phyloP scores from a whole-genome alignment of 1,140 invertebrate species.

The Lasioglossum baleicum region DNA sequence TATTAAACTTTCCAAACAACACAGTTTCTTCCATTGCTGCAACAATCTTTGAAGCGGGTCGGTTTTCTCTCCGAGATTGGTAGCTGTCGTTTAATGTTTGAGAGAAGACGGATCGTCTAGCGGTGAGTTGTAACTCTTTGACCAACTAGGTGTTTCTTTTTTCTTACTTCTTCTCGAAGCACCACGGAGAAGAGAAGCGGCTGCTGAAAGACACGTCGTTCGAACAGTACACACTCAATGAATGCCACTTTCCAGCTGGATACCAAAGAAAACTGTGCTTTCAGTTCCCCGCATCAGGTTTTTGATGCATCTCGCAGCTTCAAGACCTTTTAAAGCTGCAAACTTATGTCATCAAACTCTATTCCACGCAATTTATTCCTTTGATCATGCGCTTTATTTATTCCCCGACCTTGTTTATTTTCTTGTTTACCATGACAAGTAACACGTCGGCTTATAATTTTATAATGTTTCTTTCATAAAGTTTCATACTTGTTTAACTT shows the following conservation, averaged over 20 bases:
- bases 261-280: constrained; percentile 43
- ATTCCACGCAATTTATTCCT: constrained; percentile 1
- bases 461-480: too few species aligned
- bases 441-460: too few species aligned
- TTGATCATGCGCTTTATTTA: not conserved
- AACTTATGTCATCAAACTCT: constrained; percentile 7
- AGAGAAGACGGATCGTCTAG: constrained; percentile 16
- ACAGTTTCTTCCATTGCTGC: too few species aligned
- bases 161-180: not conserved
- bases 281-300: constrained; percentile 15
- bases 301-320: constrained; percentile 24
- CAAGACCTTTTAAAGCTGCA: constrained; percentile 2
- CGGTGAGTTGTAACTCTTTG: constrained; percentile 27
- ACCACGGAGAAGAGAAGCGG: constrained; percentile 41
- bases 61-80: not conserved
- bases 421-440: too few species aligned
- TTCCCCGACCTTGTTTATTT: too few species aligned
- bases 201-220: constrained; percentile 49
- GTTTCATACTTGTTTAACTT: too few species aligned
- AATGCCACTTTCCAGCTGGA: constrained; percentile 47
- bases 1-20: too few species aligned
- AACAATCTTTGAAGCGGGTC: not conserved
- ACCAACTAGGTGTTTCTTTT: constrained; percentile 39
- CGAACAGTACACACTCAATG: constrained; percentile 44
- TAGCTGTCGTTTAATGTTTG: not conserved